Evolutionary conservation across 37 sponge, comb jelly and placozoan genomes (phyloP).

Genomic region (Crambe crambe): DNA sequence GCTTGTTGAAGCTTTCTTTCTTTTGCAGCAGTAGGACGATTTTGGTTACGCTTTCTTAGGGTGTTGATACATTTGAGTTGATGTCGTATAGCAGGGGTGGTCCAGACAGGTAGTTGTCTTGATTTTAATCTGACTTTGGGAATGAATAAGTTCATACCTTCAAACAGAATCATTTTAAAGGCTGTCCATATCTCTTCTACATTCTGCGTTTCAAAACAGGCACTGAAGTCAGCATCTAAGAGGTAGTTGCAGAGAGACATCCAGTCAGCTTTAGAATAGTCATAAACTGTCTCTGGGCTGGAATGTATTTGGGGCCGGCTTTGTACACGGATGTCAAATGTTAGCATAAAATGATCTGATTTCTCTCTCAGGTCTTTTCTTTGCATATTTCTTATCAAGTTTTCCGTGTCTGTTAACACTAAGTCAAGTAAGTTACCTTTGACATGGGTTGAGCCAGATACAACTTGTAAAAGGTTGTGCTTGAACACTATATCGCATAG

Average conservation of each 20-base stretch:
- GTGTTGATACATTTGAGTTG: neutral
- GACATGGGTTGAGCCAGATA: constrained; percentile 5
- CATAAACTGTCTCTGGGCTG: neutral
- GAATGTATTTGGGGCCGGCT: neutral
- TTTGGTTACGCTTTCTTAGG: neutral
- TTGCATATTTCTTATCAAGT: neutral
- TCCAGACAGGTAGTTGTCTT: no score
- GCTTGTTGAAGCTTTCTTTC: no score
- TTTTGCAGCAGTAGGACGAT: no score
- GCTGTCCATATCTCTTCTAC: neutral
- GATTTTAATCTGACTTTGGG: neutral
- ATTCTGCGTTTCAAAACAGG: neutral
- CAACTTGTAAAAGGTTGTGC: constrained; percentile 13
- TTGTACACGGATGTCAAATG: neutral
- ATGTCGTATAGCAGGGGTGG: neutral
- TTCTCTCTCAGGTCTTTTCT: neutral
- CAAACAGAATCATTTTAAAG: neutral
- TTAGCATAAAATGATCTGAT: constrained; percentile 8
- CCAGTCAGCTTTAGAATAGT: neutral
- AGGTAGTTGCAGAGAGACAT: neutral
- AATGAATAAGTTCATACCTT: neutral
- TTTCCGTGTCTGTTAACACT: neutral
- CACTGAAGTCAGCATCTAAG: neutral
- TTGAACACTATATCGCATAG: constrained; percentile 10
- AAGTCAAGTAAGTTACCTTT: constrained; percentile 14